A percentile compares a stretch with the other conserved stretches of the same genome.
These are phyloP conservation scores for Telenomus remus DNA, from an alignment of 1,140 invertebrate species.

Conservation along the genomic window DNA sequence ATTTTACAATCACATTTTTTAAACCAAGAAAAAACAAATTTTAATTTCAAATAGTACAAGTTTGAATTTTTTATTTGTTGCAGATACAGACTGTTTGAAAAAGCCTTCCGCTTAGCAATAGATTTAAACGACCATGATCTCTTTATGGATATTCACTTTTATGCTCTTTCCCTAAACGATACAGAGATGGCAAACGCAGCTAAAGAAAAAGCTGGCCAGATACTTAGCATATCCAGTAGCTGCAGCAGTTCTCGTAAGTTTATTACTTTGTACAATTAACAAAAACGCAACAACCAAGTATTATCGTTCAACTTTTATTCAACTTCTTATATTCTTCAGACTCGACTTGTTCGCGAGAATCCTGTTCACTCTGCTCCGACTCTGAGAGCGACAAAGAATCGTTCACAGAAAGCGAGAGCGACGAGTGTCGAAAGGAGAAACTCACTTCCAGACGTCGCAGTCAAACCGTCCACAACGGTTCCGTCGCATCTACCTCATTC, in stretches of 20 bases:
- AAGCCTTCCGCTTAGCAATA: slow-evolving; percentile 89
- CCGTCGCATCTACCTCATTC: slow-evolving; percentile 64
- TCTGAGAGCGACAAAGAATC: slow-evolving; percentile 73
- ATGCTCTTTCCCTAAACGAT: slow-evolving; percentile 82
- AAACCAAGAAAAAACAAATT: slow-evolving; percentile 1
- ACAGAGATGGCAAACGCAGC: slow-evolving; percentile 84
- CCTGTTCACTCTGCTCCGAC: slow-evolving; percentile 76
- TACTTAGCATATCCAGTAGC: slow-evolving; percentile 78
- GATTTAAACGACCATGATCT: slow-evolving; percentile 88
- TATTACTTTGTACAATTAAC: too few species aligned
- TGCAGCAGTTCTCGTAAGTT: slow-evolving; percentile 74
- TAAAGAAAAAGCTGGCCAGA: slow-evolving; percentile 82
- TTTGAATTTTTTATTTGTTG: slow-evolving; percentile 24
- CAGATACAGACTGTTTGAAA: slow-evolving; percentile 87
- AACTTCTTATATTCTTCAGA: slow-evolving; percentile 59
- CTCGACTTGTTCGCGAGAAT: slow-evolving; percentile 78
- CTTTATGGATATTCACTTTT: slow-evolving; percentile 89
- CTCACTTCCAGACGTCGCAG: too few species aligned
- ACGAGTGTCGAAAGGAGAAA: slow-evolving; percentile 65
- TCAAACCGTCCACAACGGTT: slow-evolving; percentile 38
- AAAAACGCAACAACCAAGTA: too few species aligned
- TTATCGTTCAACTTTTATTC: too few species aligned
- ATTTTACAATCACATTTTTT: slow-evolving; percentile 14
- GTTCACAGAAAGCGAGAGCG: slow-evolving; percentile 66
- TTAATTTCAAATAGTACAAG: not conserved